A percentile compares a stretch with the other conserved stretches of the same genome.
These are phyloP conservation scores for Copidosoma aretas DNA, from an alignment of 2,888 invertebrate genomes.

Conservation along the genomic window DNA sequence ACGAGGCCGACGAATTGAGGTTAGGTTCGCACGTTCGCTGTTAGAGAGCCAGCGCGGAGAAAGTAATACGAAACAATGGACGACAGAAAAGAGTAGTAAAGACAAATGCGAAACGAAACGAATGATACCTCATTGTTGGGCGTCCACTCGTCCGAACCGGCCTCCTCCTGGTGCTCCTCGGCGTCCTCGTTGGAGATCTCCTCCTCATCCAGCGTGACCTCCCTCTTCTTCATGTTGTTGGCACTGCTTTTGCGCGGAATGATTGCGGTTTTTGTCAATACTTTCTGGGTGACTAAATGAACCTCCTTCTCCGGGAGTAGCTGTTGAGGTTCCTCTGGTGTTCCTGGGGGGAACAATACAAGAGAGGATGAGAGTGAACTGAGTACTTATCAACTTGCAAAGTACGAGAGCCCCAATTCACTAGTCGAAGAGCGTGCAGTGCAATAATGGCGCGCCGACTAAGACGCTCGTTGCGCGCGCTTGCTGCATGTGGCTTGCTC, in stretches of 20 bases:
- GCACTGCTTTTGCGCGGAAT: conserved; percentile 56
- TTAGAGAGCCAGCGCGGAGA: background rate
- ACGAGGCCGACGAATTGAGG: conserved; percentile 15
- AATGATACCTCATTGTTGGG: conserved; percentile 54
- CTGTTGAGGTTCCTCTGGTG: too few species aligned
- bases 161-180: conserved; percentile 59
- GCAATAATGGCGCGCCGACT: too few species aligned
- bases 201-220: conserved; percentile 60
- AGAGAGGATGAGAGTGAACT: too few species aligned
- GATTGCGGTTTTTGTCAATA: conserved; percentile 29
- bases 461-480: too few species aligned
- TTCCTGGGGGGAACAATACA: too few species aligned
- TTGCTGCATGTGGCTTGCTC: too few species aligned
- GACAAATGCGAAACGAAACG: conserved; percentile 31
- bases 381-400: too few species aligned
- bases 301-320: too few species aligned
- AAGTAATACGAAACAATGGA: conserved; percentile 13
- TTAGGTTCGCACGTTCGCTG: conserved; percentile 7
- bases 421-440: too few species aligned
- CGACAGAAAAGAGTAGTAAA: background rate
- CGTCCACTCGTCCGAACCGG: conserved; percentile 61
- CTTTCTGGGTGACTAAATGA: too few species aligned
- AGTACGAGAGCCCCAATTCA: too few species aligned
- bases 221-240: conserved; percentile 58
- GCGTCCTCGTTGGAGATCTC: conserved; percentile 62